A percentile compares a stretch with the other conserved stretches of the same genome.
Evolutionary conservation across 2,797 vertebrate genomes (phyloP).

Genomic region (Cossypha caffra): DNA sequence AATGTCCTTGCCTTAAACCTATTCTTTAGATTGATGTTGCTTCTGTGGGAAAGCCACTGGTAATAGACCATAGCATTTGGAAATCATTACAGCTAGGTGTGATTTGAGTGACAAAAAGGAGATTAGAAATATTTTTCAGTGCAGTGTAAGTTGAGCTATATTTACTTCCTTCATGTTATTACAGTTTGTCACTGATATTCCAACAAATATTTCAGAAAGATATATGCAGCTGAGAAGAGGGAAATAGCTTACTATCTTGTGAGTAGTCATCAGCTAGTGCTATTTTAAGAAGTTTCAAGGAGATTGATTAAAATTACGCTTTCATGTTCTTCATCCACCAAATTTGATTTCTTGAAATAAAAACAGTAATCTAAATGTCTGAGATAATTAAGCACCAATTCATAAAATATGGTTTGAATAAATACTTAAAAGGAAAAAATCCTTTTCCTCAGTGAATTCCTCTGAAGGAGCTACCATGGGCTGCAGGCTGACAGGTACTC

Average conservation of each 20-base stretch:
- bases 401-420: not conserved
- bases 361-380: not conserved
- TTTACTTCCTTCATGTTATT: conserved; percentile 14
- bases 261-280: conserved; percentile 1
- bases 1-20: not conserved
- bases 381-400: not conserved
- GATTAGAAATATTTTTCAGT: conserved; percentile 32
- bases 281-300: conserved; percentile 24
- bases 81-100: conserved; percentile 15
- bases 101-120: conserved; percentile 40
- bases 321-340: not conserved
- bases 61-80: not conserved
- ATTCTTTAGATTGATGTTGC: not conserved
- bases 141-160: conserved; percentile 15
- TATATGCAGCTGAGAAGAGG: not conserved
- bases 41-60: not conserved
- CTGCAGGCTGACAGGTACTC: not conserved
- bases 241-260: not conserved
- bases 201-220: conserved; percentile 1
- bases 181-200: conserved; percentile 1
- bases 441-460: not conserved
- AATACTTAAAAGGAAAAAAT: not conserved
- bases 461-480: not conserved
- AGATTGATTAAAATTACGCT: not conserved
- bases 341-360: conserved; percentile 12